phyloP scores from a whole-genome alignment of 2,888 invertebrate species.

The Clivina fossor region DNA sequence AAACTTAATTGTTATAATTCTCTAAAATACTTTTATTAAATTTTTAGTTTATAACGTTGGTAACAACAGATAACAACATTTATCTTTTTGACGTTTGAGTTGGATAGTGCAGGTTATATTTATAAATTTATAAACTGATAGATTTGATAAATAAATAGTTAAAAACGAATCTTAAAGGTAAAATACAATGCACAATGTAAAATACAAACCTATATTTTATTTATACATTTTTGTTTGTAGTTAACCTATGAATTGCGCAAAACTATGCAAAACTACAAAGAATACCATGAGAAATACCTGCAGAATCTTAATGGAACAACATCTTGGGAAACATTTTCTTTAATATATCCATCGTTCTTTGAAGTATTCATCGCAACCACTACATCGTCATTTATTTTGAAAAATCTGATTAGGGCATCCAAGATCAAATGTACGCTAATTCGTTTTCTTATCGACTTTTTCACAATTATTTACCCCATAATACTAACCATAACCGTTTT shows the following conservation, averaged over 20 bases:
- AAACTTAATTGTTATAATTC: too few species aligned
- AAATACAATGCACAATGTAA: too few species aligned
- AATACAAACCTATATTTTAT: too few species aligned
- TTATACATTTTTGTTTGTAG: too few species aligned
- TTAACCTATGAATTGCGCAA: slow-evolving; percentile 4
- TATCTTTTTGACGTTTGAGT: too few species aligned
- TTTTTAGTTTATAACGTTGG: too few species aligned
- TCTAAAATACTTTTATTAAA: too few species aligned
- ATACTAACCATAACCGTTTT: slow-evolving; percentile 61
- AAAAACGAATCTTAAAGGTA: too few species aligned
- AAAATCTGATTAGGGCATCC: slow-evolving; percentile 6
- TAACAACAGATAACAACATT: too few species aligned
- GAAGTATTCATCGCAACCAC: slow-evolving; percentile 45
- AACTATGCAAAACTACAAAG: slow-evolving; percentile 44
- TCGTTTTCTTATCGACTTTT: slow-evolving; percentile 58
- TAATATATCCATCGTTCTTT: slow-evolving; percentile 49
- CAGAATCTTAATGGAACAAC: slow-evolving; percentile 59
- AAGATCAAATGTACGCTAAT: slow-evolving; percentile 19
- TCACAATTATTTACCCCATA: slow-evolving; percentile 58
- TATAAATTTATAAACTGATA: too few species aligned
- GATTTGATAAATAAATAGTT: too few species aligned
- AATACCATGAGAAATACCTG: slow-evolving; percentile 58
- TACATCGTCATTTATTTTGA: slow-evolving; percentile 42
- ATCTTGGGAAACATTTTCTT: slow-evolving; percentile 54
- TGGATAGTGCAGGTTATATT: too few species aligned